Evolutionary conservation across 2,888 invertebrate genomes (phyloP).

Genomic region (Synanthedon vespiformis): DNA sequence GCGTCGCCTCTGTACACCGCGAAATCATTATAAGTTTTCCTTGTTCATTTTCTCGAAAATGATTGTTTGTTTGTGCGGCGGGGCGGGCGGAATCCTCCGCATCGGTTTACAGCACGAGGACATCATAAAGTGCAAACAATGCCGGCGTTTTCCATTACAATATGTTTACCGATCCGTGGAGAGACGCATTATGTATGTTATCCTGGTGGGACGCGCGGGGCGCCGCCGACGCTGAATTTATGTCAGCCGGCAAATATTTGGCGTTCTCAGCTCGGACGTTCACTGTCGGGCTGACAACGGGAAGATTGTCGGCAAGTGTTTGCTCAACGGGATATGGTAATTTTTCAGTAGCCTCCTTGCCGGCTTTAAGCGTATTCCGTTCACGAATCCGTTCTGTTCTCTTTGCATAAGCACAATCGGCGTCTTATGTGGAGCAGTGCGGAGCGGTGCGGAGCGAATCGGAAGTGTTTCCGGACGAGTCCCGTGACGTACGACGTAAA

Average conservation of each 20-base stretch:
- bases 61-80: conserved; percentile 24
- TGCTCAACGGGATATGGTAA: conserved; percentile 58
- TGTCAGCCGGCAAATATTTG: conserved; percentile 68
- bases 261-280: conserved; percentile 59
- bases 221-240: conserved; percentile 39
- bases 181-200: conserved; percentile 68
- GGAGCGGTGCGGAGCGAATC: neutral
- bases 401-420: conserved; percentile 21
- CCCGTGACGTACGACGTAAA: conserved; percentile 40
- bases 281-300: conserved; percentile 54
- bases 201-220: conserved; percentile 59
- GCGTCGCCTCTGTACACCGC: neutral
- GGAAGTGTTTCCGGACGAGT: conserved; percentile 31
- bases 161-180: conserved; percentile 69
- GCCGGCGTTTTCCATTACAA: conserved; percentile 70
- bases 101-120: conserved; percentile 60
- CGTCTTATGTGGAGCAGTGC: neutral
- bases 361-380: conserved; percentile 39
- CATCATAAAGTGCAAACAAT: conserved; percentile 69
- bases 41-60: conserved; percentile 16
- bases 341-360: conserved; percentile 40
- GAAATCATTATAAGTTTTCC: neutral
- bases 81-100: conserved; percentile 34
- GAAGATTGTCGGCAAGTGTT: conserved; percentile 65
- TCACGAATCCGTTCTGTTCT: conserved; percentile 33